Percentiles rank a stretch among this genome's conserved stretches.
Conservation (phyloP, 2,113 vertebrate genomes). For the Bubalus kerabau region DNA sequence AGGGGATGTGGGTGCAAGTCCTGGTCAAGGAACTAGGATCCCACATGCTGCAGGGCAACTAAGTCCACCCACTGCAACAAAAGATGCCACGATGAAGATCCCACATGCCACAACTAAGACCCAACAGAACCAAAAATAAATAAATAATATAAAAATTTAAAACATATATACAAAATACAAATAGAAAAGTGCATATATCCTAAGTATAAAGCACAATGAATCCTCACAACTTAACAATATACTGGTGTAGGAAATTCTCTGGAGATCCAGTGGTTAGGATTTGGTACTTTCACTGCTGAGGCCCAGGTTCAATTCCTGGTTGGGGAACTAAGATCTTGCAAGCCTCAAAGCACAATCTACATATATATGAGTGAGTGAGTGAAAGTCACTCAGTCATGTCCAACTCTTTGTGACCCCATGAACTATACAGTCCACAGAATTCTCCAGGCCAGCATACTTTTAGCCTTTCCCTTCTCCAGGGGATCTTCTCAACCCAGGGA, state of each 20-base stretch:
- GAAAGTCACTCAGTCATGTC: neutral
- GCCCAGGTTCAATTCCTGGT: neutral
- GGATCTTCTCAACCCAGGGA: neutral
- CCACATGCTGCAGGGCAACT: neutral
- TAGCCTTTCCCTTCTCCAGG: neutral
- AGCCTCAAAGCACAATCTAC: neutral
- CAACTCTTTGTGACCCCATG: neutral
- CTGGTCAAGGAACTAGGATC: neutral
- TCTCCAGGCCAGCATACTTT: neutral
- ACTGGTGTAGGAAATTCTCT: neutral
- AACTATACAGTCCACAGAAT: neutral
- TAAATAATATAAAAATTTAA: neutral
- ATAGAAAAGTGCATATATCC: neutral
- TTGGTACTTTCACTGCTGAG: neutral
- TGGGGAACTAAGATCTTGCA: neutral
- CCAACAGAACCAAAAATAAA: neutral
- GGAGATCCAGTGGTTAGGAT: neutral
- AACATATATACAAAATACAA: neutral
- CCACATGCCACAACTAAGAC: neutral
- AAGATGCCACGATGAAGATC: neutral
- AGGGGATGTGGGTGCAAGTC: neutral
- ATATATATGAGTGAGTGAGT: neutral
- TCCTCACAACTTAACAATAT: neutral
- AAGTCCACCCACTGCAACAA: neutral
- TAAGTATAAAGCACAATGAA: neutral